Evolutionary conservation across 2,797 vertebrate species (phyloP).

Genomic region (Chlorospingus semifuscus): DNA sequence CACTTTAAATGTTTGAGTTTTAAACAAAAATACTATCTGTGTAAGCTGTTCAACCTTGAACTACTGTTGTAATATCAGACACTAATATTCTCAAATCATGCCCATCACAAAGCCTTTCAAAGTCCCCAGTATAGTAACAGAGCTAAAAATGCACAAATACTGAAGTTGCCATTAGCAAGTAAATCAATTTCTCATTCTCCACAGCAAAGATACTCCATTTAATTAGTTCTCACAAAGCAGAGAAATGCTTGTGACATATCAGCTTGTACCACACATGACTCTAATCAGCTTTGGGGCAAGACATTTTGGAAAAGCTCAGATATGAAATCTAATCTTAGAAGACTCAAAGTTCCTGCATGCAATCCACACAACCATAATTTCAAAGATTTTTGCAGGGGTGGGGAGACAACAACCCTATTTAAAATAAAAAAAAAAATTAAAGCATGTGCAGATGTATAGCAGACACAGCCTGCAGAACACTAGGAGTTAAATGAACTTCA

Average conservation of each 20-base stretch:
- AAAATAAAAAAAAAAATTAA: background rate
- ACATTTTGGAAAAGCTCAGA: background rate
- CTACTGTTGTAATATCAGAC: background rate
- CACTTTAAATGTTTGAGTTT: background rate
- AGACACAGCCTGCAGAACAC: background rate
- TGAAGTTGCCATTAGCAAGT: background rate
- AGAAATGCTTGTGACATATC: background rate
- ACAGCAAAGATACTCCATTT: background rate
- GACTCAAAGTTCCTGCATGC: background rate
- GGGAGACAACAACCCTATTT: background rate
- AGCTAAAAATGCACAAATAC: background rate
- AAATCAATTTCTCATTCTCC: background rate
- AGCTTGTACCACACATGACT: background rate
- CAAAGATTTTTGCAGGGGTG: background rate
- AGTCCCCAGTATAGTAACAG: background rate
- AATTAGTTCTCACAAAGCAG: background rate
- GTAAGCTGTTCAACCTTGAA: background rate
- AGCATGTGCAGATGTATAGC: background rate
- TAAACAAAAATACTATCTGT: background rate
- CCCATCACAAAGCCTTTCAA: background rate
- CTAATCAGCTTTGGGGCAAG: background rate
- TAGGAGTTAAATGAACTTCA: background rate
- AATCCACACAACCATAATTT: background rate
- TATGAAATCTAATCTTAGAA: background rate
- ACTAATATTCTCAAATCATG: background rate